Conservation (phyloP, 35 echinoderm and acorn worm species). For the Lytechinus variegatus region DNA sequence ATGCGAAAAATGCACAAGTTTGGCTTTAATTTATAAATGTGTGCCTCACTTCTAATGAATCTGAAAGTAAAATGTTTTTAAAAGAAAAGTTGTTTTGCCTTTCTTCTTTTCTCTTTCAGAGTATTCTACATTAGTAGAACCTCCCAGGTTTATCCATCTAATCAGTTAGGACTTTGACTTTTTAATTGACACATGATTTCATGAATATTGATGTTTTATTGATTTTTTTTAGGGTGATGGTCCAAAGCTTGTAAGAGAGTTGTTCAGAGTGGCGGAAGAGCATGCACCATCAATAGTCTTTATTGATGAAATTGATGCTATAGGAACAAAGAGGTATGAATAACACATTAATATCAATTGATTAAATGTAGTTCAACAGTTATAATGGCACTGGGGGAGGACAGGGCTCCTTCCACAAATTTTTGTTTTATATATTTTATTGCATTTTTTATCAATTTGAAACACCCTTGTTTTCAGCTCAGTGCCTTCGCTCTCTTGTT, state of each 20-base stretch:
- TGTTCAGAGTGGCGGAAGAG: slow-evolving; percentile 98
- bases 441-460: too few species aligned
- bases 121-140: not conserved
- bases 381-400: too few species aligned
- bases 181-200: not conserved
- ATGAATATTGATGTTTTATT: not conserved
- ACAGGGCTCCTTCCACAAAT: too few species aligned
- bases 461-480: too few species aligned
- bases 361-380: too few species aligned
- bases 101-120: not conserved
- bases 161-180: not conserved
- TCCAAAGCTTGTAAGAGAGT: slow-evolving; percentile 92
- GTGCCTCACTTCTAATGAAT: not conserved
- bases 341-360: not conserved
- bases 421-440: too few species aligned
- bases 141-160: not conserved
- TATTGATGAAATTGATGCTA: slow-evolving; percentile 99
- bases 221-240: slow-evolving; percentile 82
- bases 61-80: not conserved
- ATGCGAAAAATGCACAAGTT: not conserved
- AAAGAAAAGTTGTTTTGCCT: not conserved
- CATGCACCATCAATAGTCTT: slow-evolving; percentile 98
- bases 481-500: too few species aligned
- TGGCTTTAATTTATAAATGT: not conserved
- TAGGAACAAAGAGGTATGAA: slow-evolving; percentile 96